phyloP scores from a whole-genome alignment of 2,113 vertebrate species.

The Sarotherodon lohbergeri region DNA sequence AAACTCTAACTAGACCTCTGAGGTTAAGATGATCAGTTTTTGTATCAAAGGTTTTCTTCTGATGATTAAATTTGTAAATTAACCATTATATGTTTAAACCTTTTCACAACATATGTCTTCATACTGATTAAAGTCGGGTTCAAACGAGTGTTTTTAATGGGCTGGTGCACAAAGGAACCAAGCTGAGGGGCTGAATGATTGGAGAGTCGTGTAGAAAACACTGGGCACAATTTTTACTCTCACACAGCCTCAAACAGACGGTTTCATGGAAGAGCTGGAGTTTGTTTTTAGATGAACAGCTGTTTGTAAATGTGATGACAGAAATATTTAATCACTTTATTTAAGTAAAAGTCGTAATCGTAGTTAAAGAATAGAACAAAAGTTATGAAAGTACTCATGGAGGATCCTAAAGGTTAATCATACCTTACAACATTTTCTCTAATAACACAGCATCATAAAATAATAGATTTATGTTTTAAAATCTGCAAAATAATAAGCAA shows the following conservation, averaged over 20 bases:
- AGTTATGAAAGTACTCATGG: background rate
- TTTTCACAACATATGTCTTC: background rate
- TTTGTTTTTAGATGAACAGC: background rate
- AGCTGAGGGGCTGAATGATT: background rate
- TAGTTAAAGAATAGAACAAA: background rate
- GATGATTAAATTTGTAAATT: background rate
- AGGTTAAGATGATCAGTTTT: background rate
- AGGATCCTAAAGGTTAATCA: background rate
- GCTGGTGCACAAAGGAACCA: background rate
- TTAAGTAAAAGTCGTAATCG: background rate
- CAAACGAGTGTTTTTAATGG: rapidly evolving
- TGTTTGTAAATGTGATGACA: background rate
- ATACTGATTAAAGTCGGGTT: background rate
- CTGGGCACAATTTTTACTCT: background rate
- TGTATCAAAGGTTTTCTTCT: background rate
- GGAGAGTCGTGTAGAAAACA: rapidly evolving
- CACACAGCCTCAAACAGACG: background rate
- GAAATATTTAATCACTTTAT: background rate
- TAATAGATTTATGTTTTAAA: background rate
- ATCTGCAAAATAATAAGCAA: background rate
- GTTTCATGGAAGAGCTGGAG: background rate
- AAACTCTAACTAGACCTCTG: background rate
- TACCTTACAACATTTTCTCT: background rate
- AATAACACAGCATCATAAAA: background rate
- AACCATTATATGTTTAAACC: background rate